A percentile compares a stretch with the other conserved stretches of the same genome.
Conservation (phyloP, 2,113 vertebrate species). For the Malaclemys terrapin region DNA sequence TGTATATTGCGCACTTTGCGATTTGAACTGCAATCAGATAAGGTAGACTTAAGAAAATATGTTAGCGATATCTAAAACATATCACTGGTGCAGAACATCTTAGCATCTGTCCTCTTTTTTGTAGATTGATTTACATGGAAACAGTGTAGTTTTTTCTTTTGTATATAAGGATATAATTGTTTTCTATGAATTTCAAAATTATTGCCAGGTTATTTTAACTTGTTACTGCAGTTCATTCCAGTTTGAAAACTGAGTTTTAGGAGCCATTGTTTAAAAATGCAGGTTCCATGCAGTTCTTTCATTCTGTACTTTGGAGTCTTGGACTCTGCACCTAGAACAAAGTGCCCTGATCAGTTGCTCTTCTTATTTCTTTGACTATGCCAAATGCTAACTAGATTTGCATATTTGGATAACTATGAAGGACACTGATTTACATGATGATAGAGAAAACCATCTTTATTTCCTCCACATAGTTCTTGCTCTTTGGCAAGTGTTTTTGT, state of each 20-base stretch:
- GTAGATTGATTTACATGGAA: neutral
- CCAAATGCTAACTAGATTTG: neutral
- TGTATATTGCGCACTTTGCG: neutral
- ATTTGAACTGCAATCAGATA: neutral
- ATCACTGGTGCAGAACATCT: neutral
- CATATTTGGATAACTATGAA: neutral
- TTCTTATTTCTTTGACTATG: neutral
- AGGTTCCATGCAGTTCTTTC: neutral
- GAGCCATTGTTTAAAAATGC: slow-evolving; percentile 33
- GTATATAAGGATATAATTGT: neutral
- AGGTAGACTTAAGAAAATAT: neutral
- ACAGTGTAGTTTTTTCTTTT: neutral
- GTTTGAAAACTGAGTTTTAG: neutral
- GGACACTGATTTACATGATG: neutral
- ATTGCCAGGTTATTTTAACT: neutral
- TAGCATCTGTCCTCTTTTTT: accelerated
- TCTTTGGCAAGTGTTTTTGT: neutral
- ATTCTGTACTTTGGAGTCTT: neutral
- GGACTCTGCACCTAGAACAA: slow-evolving; percentile 21
- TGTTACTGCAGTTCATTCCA: neutral
- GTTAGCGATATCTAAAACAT: neutral
- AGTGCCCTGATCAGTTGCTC: neutral
- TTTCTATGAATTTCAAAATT: neutral
- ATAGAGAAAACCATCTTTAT: neutral
- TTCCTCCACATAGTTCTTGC: neutral